Conservation (phyloP, 2,888 invertebrate species). For the Phorcus lineatus region DNA sequence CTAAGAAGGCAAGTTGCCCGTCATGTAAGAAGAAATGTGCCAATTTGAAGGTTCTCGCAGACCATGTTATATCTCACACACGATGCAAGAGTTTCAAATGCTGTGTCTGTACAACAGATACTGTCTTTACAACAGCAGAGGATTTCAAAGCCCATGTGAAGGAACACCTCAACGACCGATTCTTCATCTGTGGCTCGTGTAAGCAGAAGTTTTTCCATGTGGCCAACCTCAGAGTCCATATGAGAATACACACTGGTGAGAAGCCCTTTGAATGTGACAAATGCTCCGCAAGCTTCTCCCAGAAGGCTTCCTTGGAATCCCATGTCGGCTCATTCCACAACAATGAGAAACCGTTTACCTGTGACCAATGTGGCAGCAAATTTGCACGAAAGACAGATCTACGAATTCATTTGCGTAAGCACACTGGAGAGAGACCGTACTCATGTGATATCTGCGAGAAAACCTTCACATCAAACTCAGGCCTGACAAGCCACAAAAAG, state of each 20-base stretch:
- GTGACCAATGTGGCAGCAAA: not conserved
- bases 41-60: not conserved
- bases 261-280: not conserved
- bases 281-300: not conserved
- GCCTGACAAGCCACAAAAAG: slow-evolving; percentile 8
- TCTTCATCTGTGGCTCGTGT: slow-evolving; percentile 1
- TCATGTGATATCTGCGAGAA: not conserved
- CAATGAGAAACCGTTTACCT: not conserved
- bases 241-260: slow-evolving; percentile 1
- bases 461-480: not conserved
- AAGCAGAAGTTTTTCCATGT: not conserved
- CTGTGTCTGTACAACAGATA: not conserved
- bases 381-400: not conserved
- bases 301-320: not conserved
- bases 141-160: not conserved
- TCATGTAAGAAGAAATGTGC: not conserved
- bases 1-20: not conserved
- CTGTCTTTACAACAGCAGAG: not conserved
- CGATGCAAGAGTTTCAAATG: slow-evolving; percentile 7
- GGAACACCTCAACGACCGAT: not conserved
- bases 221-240: not conserved
- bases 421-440: not conserved
- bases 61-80: slow-evolving; percentile 2
- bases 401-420: not conserved
- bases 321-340: slow-evolving; percentile 4